Evolutionary conservation across 2,113 vertebrate species (phyloP), one percentile per base, ranked within the genome.

Genomic region (Paratilapia polleni): DNA sequence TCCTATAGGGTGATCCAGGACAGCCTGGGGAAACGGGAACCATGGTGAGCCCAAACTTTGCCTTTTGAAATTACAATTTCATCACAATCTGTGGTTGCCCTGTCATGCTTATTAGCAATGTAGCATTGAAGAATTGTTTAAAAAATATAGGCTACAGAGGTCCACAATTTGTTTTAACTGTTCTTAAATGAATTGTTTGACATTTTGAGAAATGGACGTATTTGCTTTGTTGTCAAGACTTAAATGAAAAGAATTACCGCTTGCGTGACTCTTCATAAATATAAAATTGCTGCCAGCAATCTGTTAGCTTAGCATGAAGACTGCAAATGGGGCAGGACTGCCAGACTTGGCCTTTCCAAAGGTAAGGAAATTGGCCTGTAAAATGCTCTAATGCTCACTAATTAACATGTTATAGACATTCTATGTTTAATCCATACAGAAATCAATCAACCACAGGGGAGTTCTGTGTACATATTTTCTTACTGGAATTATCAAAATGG

Each of bases 1-100:
- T 78, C 8, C 47, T 63, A 26, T 84, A 99, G 98, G 98, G 98
- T 60, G 98, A 99, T 82, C 94, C 97, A 82, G 98, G 98, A 80
- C 96, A 95, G 81, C 94, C 96, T 81, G 98, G 98, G 89, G 97
- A 99, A 60, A 89, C 94, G 73, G 98, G 98, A 85, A 52, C 96
- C 52, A 79, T 92, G 95, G 98, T 97, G 95, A 97, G 97, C 91
- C 84, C 62, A 61, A 17, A 19, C 15, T 9, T 86, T 83, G 56
- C 7, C 15, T 59, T 87, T 64, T 6, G 0, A n/a, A 68, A 22
- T 52, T 9, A 8, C 2, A 14, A 56, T 58, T 38, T 76, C 52
- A 34, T 77, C 52, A 34, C 2, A 5, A 60, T 77, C 13, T 63
- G 28, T 20, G 52, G 20, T 52, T 64, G 15, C 73, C 6, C 43